Base-by-base conservation (phyloP, 1,140 invertebrate species). In the Dendrolimus kikuchii region DNA sequence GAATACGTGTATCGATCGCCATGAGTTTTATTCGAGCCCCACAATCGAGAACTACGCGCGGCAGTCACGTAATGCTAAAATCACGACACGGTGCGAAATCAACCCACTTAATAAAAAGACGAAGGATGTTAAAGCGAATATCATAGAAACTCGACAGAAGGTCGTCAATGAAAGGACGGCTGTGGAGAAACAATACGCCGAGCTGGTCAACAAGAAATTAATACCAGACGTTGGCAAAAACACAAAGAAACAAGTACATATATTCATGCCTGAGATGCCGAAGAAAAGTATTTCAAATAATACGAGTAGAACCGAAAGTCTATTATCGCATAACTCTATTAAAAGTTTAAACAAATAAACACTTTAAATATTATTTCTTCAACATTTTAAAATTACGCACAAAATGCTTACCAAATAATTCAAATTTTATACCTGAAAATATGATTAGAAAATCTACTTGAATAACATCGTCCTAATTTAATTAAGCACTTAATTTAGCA, bases 221-320 rank as follows among this genome's bases (percentile, higher is more conserved):
- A 80, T 86, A 52, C 81, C 81, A 0, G 74, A 83, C 50, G 47
- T 79, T 6, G 64, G 61, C 23, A 81, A 78, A 58, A 68, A 48
- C 7, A 50, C 69, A 5, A 89, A 88, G 66, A 83, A 87, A 60
- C 91, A 93, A 67, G 81, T 93, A 7, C 92, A 93, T 62, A 91
- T 93, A 47, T 92, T 92, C 61, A 90, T 93, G 86, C 92, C 92
- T 0, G 89, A 87, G 62, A 74, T 91, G 41, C 79, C 84, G 5
- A 89, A 89, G 62, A 88, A 83, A 55, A 46, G 57, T 4, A 59
- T 49, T 5, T 71, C 77, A 0, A 71, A 59, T 9, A 39, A 57
- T 1, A 62, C 68, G 2, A 78, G 71, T 49, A 66, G 68, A 49
- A 60, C 69, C 5, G 81, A 75, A 53, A 86, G 81, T 64, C 49